Percentiles rank a stretch among this genome's conserved stretches.
These are phyloP conservation scores for Sciaenops ocellatus DNA, from an alignment of 2,797 vertebrate species.

Conservation along the genomic window DNA sequence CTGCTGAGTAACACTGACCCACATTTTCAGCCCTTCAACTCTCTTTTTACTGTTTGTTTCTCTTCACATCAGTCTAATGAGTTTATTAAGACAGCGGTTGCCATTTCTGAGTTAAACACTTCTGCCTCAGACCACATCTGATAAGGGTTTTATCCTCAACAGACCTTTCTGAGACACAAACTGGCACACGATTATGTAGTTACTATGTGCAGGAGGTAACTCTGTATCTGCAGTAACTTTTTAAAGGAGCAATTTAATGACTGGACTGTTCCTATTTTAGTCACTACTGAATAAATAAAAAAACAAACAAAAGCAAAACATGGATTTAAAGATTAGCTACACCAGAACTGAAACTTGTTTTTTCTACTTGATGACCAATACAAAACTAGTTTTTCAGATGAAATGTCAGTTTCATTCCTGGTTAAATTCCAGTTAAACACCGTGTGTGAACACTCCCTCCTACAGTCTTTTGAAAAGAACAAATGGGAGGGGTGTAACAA, in stretches of 20 bases:
- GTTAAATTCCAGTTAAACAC: neutral
- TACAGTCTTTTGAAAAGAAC: slow-evolving; percentile 1
- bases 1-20: slow-evolving; percentile 13
- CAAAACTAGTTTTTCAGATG: neutral
- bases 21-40: neutral
- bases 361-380: too few relatives aligned
- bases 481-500: slow-evolving; percentile 18
- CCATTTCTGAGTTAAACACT: neutral
- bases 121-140: neutral
- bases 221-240: neutral
- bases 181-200: neutral
- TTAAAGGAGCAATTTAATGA: neutral
- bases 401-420: neutral
- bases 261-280: neutral
- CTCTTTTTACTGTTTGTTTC: too few relatives aligned
- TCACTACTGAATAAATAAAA: neutral
- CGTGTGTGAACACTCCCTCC: slow-evolving; percentile 22
- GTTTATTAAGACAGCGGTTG: neutral
- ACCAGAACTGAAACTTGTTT: neutral
- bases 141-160: neutral
- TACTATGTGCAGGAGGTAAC: neutral
- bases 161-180: neutral
- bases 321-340: neutral
- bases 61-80: neutral
- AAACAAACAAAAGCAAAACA: too few relatives aligned